Conservation (phyloP, 37 sponge, comb jelly and placozoan genomes). For the Theonella swinhoei region DNA sequence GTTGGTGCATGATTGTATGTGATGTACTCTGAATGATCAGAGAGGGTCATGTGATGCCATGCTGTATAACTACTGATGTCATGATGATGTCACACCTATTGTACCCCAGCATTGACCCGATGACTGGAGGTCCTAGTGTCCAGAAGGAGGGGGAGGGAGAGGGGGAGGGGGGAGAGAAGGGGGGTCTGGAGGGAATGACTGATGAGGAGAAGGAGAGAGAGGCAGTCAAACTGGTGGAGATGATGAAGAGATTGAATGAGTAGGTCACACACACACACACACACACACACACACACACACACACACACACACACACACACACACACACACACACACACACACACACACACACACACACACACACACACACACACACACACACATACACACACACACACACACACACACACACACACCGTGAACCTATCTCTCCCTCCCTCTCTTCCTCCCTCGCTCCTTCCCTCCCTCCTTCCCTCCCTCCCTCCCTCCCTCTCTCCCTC, state of each 20-base stretch:
- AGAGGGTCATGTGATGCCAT: too few relatives aligned
- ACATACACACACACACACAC: too few relatives aligned
- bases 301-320: constrained; percentile 9
- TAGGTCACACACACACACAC: not conserved
- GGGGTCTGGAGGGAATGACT: not conserved
- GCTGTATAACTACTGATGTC: too few relatives aligned
- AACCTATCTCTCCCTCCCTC: too few relatives aligned
- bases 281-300: constrained; percentile 17
- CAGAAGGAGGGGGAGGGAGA: not conserved
- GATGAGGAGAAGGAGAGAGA: constrained; percentile 12
- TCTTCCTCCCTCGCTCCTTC: too few relatives aligned
- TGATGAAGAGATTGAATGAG: constrained; percentile 14
- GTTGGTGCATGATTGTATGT: too few relatives aligned
- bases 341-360: too few relatives aligned
- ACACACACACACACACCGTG: constrained; percentile 25
- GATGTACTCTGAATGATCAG: too few relatives aligned
- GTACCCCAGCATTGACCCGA: constrained; percentile 32
- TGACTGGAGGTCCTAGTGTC: constrained; percentile 76
- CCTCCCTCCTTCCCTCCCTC: not conserved
- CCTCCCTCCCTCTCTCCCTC: not conserved
- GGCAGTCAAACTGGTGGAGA: constrained; percentile 42
- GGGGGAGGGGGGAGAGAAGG: too few relatives aligned
- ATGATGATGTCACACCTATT: not conserved
- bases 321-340: constrained; percentile 1
- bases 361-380: too few relatives aligned